Evolutionary conservation across 2,113 vertebrate genomes (phyloP).

Genomic region (Triplophysa tibetana): DNA sequence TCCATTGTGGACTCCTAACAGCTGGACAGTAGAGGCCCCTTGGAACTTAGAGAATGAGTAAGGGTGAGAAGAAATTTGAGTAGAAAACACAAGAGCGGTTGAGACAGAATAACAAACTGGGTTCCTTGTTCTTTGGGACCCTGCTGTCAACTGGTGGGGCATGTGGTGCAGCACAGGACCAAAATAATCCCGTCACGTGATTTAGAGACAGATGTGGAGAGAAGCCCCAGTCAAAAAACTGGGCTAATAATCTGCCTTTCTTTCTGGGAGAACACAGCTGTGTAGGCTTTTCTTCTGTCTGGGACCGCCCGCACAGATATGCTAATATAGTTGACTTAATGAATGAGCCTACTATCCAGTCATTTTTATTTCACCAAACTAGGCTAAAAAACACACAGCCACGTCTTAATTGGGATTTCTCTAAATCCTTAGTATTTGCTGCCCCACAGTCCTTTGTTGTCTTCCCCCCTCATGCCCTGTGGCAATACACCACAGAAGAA

Average conservation of each 20-base stretch:
- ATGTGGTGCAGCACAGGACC: constrained; percentile 61
- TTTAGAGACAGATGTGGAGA: constrained; percentile 73
- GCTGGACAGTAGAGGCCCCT: constrained; percentile 41
- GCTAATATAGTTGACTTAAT: constrained; percentile 64
- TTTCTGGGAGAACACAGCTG: constrained; percentile 71
- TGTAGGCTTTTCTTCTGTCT: constrained; percentile 61
- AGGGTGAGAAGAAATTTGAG: neutral
- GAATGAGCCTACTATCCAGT: constrained; percentile 66
- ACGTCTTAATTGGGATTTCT: constrained; percentile 66
- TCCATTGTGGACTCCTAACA: constrained; percentile 61
- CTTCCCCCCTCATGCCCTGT: constrained; percentile 45
- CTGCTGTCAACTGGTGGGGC: constrained; percentile 59
- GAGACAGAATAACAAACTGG: constrained; percentile 52
- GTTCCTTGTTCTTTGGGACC: constrained; percentile 65
- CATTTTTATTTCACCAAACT: constrained; percentile 38
- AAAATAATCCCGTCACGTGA: constrained; percentile 72
- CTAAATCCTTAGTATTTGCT: constrained; percentile 44
- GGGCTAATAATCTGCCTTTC: constrained; percentile 74
- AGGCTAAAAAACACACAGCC: constrained; percentile 61
- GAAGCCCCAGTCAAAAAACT: constrained; percentile 33
- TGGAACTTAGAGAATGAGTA: constrained; percentile 36
- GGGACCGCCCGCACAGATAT: constrained; percentile 50
- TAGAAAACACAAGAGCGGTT: constrained; percentile 10
- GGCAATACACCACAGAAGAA: constrained; percentile 56
- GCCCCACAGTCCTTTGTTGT: constrained; percentile 19